Percentiles rank a stretch among this genome's conserved stretches.
Evolutionary conservation across 2,888 invertebrate species (phyloP).

Genomic region (Sialis lutaria): DNA sequence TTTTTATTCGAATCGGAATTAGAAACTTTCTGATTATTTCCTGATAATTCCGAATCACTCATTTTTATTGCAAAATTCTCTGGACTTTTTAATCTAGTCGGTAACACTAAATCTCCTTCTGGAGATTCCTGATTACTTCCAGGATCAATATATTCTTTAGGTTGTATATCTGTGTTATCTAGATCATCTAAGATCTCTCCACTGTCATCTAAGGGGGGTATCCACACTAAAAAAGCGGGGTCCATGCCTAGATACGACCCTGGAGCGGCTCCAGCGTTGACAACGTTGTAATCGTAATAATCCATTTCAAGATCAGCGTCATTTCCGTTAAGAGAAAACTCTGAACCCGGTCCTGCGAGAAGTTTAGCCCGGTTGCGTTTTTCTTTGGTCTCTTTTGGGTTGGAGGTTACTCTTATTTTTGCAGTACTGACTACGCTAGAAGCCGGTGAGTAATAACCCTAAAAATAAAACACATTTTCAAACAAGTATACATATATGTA

Average conservation of each 20-base stretch:
- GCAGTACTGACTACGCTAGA: constrained; percentile 47
- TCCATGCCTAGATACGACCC: constrained; percentile 81
- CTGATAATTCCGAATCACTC: neutral
- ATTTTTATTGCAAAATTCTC: too few relatives aligned
- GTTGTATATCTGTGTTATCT: constrained; percentile 26
- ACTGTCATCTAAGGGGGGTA: constrained; percentile 56
- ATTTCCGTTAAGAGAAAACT: constrained; percentile 55
- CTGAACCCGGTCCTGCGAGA: constrained; percentile 49
- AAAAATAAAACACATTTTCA: constrained; percentile 9
- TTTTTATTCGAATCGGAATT: constrained; percentile 13
- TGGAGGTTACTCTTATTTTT: constrained; percentile 41
- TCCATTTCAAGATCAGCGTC: constrained; percentile 68
- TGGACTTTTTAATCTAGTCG: constrained; percentile 11
- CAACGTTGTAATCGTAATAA: constrained; percentile 79
- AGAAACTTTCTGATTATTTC: neutral
- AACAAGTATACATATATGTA: too few relatives aligned
- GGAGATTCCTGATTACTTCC: constrained; percentile 52
- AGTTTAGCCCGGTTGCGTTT: constrained; percentile 54
- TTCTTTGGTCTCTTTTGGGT: constrained; percentile 62
- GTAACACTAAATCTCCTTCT: constrained; percentile 33
- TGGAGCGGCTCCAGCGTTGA: constrained; percentile 65
- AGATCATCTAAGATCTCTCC: constrained; percentile 45
- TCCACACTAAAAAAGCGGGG: constrained; percentile 75
- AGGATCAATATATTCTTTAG: constrained; percentile 30
- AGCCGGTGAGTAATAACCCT: constrained; percentile 60